A percentile compares a stretch with the other conserved stretches of the same genome.
phyloP scores from a whole-genome alignment of 2,888 invertebrate genomes.

The Caenorhabditis japonica region DNA sequence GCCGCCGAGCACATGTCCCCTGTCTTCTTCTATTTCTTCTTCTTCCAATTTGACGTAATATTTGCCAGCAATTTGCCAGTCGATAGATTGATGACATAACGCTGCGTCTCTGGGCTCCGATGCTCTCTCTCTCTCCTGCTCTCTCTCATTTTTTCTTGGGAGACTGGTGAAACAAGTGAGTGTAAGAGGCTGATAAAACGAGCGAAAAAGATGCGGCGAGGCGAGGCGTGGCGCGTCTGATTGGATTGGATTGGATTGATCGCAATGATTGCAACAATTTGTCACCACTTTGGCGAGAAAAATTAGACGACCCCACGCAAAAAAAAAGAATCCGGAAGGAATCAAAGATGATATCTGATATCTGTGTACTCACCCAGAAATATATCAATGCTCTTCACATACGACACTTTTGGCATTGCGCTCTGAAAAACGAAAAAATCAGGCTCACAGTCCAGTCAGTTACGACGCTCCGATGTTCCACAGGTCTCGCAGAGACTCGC shows the following conservation, averaged over 20 bases:
- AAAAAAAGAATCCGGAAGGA: constrained; percentile 22
- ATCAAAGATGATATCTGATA: constrained; percentile 18
- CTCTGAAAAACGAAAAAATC: constrained; percentile 55
- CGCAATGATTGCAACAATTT: constrained; percentile 48
- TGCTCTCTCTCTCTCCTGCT: no score
- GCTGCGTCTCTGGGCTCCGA: no score
- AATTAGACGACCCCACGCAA: constrained; percentile 25
- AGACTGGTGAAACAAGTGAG: constrained; percentile 33
- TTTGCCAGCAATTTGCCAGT: constrained; percentile 55
- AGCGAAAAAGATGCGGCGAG: background rate
- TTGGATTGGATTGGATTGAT: no score
- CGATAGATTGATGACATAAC: constrained; percentile 50
- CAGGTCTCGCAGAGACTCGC: no score
- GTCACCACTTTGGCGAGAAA: constrained; percentile 14
- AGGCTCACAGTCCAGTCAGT: no score
- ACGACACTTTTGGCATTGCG: constrained; percentile 91
- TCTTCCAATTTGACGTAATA: constrained; percentile 47
- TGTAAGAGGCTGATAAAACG: constrained; percentile 44
- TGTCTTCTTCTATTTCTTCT: background rate
- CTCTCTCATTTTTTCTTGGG: background rate
- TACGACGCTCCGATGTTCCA: no score
- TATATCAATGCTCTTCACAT: constrained; percentile 93
- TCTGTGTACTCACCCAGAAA: constrained; percentile 78
- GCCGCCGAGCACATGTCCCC: constrained; percentile 38
- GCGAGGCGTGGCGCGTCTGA: no score